Conservation (phyloP, 1,140 invertebrate species). For the Orchestia grillus region DNA sequence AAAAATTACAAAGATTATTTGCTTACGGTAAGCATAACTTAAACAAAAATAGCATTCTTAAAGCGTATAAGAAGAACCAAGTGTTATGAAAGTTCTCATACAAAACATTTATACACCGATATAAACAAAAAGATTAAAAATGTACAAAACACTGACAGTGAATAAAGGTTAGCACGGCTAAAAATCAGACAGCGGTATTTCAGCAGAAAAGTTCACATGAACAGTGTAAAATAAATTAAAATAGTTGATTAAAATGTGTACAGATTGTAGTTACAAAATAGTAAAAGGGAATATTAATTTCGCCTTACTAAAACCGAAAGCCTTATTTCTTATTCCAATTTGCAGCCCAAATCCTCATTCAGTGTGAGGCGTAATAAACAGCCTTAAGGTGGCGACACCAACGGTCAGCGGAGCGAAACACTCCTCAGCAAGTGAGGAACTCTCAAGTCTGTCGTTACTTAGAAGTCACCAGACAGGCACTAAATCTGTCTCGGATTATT, state of each 20-base stretch:
- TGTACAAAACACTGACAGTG: not conserved
- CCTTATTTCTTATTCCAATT: not conserved
- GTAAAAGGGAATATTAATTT: not conserved
- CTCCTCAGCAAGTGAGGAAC: not conserved
- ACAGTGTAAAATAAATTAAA: not conserved
- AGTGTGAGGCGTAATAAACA: not conserved
- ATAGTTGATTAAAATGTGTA: not conserved
- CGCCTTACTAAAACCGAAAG: not conserved
- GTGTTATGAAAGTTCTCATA: not conserved
- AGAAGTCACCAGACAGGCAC: too few species aligned
- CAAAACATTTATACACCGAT: constrained; percentile 18
- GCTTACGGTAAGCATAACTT: not conserved
- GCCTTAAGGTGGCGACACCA: not conserved
- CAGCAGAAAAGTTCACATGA: not conserved
- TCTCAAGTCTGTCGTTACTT: too few species aligned
- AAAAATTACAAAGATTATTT: not conserved
- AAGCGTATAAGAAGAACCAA: not conserved
- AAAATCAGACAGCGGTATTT: not conserved
- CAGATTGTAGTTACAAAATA: not conserved
- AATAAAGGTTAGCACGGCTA: not conserved
- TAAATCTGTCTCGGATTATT: too few species aligned
- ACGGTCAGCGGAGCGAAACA: not conserved
- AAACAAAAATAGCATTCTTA: not conserved
- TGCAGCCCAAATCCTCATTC: not conserved
- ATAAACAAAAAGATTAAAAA: constrained; percentile 23